phyloP scores from a whole-genome alignment of 2,797 vertebrate genomes.

The Erpetoichthys calabaricus region DNA sequence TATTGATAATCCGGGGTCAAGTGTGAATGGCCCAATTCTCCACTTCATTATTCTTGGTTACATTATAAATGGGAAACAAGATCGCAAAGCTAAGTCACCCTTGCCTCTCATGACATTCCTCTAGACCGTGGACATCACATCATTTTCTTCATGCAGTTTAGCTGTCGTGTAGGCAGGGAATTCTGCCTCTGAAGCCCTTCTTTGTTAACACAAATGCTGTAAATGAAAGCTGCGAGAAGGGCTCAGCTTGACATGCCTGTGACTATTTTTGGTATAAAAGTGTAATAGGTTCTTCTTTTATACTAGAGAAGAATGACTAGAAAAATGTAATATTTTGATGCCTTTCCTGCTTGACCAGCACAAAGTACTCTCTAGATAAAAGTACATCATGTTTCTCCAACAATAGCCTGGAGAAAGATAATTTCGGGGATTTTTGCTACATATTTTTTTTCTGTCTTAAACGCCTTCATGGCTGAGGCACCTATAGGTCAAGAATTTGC shows the following conservation, averaged over 20 bases:
- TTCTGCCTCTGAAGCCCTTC: neutral
- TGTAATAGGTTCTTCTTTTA: neutral
- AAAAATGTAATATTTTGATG: neutral
- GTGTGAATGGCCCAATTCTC: constrained; percentile 1
- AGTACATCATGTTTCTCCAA: neutral
- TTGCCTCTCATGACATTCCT: constrained; percentile 7
- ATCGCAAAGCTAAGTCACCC: constrained; percentile 1
- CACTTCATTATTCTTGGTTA: constrained; percentile 13
- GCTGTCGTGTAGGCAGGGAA: neutral
- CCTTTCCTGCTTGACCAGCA: neutral
- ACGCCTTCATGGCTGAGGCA: too few relatives aligned
- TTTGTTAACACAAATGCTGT: neutral
- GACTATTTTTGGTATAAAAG: neutral
- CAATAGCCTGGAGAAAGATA: too few relatives aligned
- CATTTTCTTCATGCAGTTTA: constrained; percentile 15
- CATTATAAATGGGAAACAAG: constrained; percentile 6
- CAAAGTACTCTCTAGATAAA: neutral
- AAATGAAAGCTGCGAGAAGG: neutral
- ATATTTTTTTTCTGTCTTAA: too few relatives aligned
- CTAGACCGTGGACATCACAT: constrained; percentile 10
- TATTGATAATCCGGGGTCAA: constrained; percentile 13
- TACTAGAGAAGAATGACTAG: neutral
- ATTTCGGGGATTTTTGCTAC: too few relatives aligned
- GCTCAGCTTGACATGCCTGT: neutral
- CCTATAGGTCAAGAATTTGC: too few relatives aligned